Base-by-base conservation (phyloP, 2,888 invertebrate genomes). In the Alviniconcha strummeri region DNA sequence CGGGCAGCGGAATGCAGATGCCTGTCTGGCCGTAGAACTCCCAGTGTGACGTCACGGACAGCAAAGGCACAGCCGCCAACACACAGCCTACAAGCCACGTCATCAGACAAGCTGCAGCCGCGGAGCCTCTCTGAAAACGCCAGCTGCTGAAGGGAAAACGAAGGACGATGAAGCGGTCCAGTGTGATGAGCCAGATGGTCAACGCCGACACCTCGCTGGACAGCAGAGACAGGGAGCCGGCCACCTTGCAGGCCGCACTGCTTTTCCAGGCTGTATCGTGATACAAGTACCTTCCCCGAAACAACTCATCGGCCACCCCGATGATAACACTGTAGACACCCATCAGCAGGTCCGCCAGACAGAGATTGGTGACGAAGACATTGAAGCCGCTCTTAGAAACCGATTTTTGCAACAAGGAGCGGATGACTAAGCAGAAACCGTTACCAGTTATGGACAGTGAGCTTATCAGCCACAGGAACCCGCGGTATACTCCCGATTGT, bases 161-260 rank as follows among this genome's bases (percentile, higher is more conserved):
- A 71, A 96, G 95, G 0, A 95, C 95, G 86, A 95, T 94, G 88
- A 95, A 94, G 17, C 96, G 94, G 91, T 96, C 96, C 93, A 95
- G 94, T 0, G 96, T 96, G 83, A 96, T 95, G 85, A 96, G 88
- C 0, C 95, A 94, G 17, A 96, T 93, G 80, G 95, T 94, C 85
- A 95, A 90, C 3, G 95, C 95, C 0, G 96, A 96, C 5, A 95
- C 95, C 90, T 96, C 95, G 84, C 95, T 95, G 84, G 95, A 95
- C 56, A 90, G n/a, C 8, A 88, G 85, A 0, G 88, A 85, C 57
- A 90, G 67, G n/a, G 87, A 83, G 13, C 90, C 90, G 5, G 90
- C 88, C 77, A 90, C 5, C 54, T 86, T 82, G 82, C 90, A 90
- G 13, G 81, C 80, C 1, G 19, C 36, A 52, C 89, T 88, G 75